phyloP scores from a whole-genome alignment of 1,140 invertebrate genomes.

The Platorchestia sp. region DNA sequence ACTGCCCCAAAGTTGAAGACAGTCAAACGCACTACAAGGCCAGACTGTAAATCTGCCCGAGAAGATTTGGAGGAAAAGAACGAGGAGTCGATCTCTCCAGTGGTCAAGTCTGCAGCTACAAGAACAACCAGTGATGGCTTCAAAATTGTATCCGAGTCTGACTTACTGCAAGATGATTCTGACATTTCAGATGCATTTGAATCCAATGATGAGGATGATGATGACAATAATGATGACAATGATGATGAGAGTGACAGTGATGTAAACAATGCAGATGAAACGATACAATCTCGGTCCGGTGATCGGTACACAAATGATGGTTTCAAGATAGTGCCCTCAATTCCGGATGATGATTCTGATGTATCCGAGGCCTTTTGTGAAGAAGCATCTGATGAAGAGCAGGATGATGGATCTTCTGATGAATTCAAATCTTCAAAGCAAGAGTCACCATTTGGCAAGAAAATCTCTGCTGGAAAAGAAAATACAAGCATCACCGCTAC shows the following conservation, averaged over 20 bases:
- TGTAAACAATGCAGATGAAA: neutral
- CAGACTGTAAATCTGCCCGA: neutral
- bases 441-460: neutral
- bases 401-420: neutral
- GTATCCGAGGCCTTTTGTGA: slow-evolving; percentile 34
- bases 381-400: neutral
- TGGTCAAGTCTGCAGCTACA: neutral
- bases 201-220: neutral
- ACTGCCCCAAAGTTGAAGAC: neutral
- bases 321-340: slow-evolving; percentile 24
- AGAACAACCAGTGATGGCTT: slow-evolving; percentile 3
- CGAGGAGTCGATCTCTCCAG: neutral
- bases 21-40: neutral
- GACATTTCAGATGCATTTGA: slow-evolving; percentile 34
- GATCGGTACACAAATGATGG: slow-evolving; percentile 22
- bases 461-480: neutral
- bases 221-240: neutral
- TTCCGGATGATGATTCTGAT: slow-evolving; percentile 35
- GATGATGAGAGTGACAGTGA: neutral
- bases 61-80: neutral
- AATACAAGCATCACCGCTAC: neutral
- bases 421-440: neutral
- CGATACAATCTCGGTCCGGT: neutral
- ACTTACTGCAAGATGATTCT: slow-evolving; percentile 21
- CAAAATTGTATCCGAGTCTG: slow-evolving; percentile 13